These are phyloP conservation scores for Tipula helvola DNA, from an alignment of 2,888 invertebrate species.

Conservation along the genomic window DNA sequence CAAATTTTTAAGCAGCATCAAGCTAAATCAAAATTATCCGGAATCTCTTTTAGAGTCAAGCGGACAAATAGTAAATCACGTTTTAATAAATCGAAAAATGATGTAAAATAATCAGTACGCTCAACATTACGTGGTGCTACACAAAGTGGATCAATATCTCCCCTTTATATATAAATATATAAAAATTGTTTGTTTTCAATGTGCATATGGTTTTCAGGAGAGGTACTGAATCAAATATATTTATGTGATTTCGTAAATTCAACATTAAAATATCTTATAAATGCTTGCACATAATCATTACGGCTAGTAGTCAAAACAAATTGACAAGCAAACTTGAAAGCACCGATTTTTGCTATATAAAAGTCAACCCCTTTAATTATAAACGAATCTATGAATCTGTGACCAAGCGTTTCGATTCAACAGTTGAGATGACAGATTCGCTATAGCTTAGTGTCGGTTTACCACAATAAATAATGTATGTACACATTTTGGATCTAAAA, in stretches of 20 bases:
- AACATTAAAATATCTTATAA: constrained; percentile 98
- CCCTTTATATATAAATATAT: constrained; percentile 96
- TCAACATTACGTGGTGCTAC: constrained; percentile 95
- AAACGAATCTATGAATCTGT: constrained; percentile 89
- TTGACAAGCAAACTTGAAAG: constrained; percentile 82
- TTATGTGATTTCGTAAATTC: constrained; percentile 99
- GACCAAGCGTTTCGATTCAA: constrained; percentile 97
- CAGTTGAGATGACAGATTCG: constrained; percentile 99
- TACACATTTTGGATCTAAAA: too few species aligned
- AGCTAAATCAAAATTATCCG: too few species aligned
- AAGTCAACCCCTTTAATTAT: constrained; percentile 95
- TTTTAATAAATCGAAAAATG: too few species aligned
- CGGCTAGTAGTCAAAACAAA: constrained; percentile 71
- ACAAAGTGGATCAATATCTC: constrained; percentile 97
- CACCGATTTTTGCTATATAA: constrained; percentile 92
- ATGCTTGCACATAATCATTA: constrained; percentile 94
- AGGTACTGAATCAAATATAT: constrained; percentile 94
- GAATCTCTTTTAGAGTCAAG: too few species aligned
- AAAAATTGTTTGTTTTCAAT: constrained; percentile 96
- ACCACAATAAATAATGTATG: too few species aligned
- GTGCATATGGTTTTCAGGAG: constrained; percentile 97
- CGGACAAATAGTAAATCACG: too few species aligned
- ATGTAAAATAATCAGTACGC: too few species aligned
- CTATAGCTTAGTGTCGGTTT: constrained; percentile 88
- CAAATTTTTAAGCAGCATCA: too few species aligned